phyloP scores from a whole-genome alignment of 2,888 invertebrate genomes.

The Yponomeuta malinellus region DNA sequence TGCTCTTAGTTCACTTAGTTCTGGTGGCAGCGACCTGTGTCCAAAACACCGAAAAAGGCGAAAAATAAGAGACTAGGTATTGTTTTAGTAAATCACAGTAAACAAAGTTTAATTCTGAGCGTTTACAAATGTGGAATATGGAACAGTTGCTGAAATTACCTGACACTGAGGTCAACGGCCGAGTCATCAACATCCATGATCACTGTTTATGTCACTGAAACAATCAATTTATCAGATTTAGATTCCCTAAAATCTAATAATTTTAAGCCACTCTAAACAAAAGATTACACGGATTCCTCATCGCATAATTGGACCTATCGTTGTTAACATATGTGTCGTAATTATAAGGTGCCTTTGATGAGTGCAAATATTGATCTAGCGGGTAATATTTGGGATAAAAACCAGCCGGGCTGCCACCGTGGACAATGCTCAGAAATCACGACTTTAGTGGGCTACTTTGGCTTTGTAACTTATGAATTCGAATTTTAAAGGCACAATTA shows the following conservation, averaged over 20 bases:
- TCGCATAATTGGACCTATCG: neutral
- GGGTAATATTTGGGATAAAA: conserved; percentile 20
- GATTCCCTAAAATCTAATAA: neutral
- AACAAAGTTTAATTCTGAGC: neutral
- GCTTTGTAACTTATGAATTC: neutral
- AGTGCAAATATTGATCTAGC: conserved; percentile 26
- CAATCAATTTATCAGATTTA: neutral
- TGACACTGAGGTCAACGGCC: conserved; percentile 91
- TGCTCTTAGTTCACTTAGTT: conserved; percentile 75
- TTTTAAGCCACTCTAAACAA: neutral
- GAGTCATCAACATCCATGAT: conserved; percentile 93
- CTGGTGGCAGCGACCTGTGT: conserved; percentile 65
- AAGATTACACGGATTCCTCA: conserved; percentile 4
- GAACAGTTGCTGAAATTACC: conserved; percentile 62
- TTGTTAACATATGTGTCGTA: neutral
- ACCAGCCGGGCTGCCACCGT: conserved; percentile 17
- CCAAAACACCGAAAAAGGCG: too few relatives aligned
- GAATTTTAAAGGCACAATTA: neutral
- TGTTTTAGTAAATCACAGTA: too few relatives aligned
- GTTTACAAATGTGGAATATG: neutral
- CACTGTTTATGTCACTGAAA: conserved; percentile 19
- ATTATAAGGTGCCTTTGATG: conserved; percentile 17
- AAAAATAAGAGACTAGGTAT: too few relatives aligned
- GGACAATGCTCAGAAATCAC: conserved; percentile 15
- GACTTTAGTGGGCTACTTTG: neutral